Evolutionary conservation across 2,888 invertebrate species (phyloP).

Genomic region (Gymnosoma rotundatum): DNA sequence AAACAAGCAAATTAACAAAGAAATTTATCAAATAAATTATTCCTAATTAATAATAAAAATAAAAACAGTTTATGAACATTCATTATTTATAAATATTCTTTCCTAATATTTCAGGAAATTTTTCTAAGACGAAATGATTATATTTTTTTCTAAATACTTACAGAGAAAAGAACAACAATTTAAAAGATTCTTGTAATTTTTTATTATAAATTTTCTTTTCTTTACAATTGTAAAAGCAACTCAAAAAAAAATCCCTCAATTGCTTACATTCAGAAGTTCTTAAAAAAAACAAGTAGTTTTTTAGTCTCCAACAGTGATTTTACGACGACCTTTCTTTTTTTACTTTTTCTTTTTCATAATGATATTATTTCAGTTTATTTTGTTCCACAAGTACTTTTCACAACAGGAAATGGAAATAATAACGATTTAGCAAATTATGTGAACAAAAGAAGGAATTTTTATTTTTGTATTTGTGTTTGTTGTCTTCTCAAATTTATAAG

Average conservation of each 20-base stretch:
- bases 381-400: constrained; percentile 24
- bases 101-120: not conserved
- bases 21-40: too few relatives aligned
- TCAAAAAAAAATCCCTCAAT: constrained; percentile 9
- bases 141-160: not conserved
- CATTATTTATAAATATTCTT: too few relatives aligned
- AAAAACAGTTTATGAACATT: too few relatives aligned
- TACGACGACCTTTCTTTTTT: not conserved
- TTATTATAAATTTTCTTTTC: not conserved
- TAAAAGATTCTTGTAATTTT: not conserved
- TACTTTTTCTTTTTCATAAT: constrained; percentile 6
- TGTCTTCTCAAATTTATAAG: not conserved
- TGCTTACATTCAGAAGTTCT: constrained; percentile 25
- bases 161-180: not conserved
- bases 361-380: not conserved
- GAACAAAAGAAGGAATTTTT: not conserved
- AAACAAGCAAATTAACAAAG: too few relatives aligned
- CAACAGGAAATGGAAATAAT: constrained; percentile 44
- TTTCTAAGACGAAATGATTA: not conserved
- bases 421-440: constrained; percentile 32
- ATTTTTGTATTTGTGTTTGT: not conserved
- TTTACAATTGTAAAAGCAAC: not conserved
- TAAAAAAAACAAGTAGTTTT: constrained; percentile 14
- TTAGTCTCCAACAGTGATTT: constrained; percentile 16
- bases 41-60: too few relatives aligned